Base-by-base conservation (phyloP, 2,888 invertebrate genomes). In the Allophyes oxyacanthae region DNA sequence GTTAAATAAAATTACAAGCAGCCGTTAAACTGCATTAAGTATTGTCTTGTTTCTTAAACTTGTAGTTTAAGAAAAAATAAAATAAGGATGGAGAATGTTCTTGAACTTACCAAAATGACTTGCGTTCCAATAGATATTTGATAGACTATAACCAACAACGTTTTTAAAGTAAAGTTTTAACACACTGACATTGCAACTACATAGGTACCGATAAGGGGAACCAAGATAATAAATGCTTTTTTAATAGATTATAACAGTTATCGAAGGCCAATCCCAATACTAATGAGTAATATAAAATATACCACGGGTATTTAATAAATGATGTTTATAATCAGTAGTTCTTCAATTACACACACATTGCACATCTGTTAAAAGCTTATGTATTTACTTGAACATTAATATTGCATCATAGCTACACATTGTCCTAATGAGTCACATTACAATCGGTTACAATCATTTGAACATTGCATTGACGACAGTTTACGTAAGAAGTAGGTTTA, bases 61-160 rank as follows among this genome's bases (percentile, higher is more conserved):
- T 52, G 20, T 67, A 60, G 30, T 53, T 34, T 11, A 11, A 60
- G n/a, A 41, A 45, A 49, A 59, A 59, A 42, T 41, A 36, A 43
- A 43, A 43, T 51, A 43, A 59, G 48, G 45, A 65, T 53, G 45
- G 45, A 48, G 20, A 65, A 37, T 57, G 66, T 46, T 62, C 57
- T 62, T 62, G 54, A 36, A 64, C 52, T 60, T 53, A 61, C 52
- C 55, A 46, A 72, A 68, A 68, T 42, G 10, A 55, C 51, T 59
- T 66, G 49, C 52, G 51, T 53, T 54, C 45, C 56, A 55, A 40
- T 32, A 48, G 11, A 42, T 48, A 38, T 46, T 37, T 33, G 9
- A 25, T 20, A 36, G 32, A 52, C 30, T 9, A 38, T 28, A 6
- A 41, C 46, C 37, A 51, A 62, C 48, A 43, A 49, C 48, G 15